Evolutionary conservation across 2,113 vertebrate genomes (phyloP), one percentile per base, ranked within the genome.

Genomic region (Platichthys stellatus): DNA sequence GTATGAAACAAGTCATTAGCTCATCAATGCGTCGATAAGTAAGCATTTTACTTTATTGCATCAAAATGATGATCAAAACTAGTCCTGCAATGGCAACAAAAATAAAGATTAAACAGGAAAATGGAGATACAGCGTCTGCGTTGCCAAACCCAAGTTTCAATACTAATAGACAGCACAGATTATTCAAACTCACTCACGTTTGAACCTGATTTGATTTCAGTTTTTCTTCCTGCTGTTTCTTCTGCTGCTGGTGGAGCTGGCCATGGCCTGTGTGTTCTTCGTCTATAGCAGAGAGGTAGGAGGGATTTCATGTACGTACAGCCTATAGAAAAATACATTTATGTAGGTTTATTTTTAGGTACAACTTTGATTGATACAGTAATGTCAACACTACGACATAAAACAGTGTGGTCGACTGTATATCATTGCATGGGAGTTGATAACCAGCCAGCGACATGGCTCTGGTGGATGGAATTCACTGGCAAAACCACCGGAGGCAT

Each of bases 171-270:
- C 6, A 2, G 23, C 11, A 12, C 2, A 71, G 1, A 43, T 43
- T 13, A 15, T 9, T 18, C 11, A 18, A 38, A 18, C 56, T 43
- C 2, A 21, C 24, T 43, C 2, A 21, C 21, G 11, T 60, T 47
- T 49, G 10, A 59, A 71, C 17, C 0, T 24, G 26, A 63, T 72
- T 53, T 53, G 38, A 14, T 51, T 85, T 2, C 82, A 96, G 95
- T 96, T 95, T 84, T 96, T 94, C 68, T 12, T 93, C 45, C 74
- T 95, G 75, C 80, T 96, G 51, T 87, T 95, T 73, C 79, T 95
- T 77, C 94, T 95, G 68, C 94, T 96, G 73, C 74, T 95, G 86
- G 87, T 92, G 66, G 95, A 95, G 80, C 88, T 96, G 82, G 89
- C 78, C 59, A 81, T 95, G 86, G 94, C 93, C 68, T 93, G 92